Percentiles rank a stretch among this genome's conserved stretches.
phyloP scores from a whole-genome alignment of 1,140 invertebrate species.

The Leptinotarsa lineolata region DNA sequence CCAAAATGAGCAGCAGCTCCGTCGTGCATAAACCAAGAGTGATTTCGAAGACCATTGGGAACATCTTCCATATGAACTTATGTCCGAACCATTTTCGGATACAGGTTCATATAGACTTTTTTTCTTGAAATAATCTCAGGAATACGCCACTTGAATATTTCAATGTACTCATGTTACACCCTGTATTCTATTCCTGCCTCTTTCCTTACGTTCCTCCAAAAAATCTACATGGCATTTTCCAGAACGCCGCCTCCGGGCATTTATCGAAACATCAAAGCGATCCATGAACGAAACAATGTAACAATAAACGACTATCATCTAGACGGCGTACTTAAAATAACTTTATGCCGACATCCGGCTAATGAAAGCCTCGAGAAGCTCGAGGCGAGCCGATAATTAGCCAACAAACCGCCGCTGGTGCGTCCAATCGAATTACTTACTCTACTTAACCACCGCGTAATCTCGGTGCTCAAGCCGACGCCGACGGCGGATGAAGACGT shows the following conservation, averaged over 20 bases:
- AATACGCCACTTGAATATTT: no score
- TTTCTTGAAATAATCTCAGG: no score
- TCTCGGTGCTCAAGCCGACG: constrained; percentile 39
- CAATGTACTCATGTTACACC: no score
- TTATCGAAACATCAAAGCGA: neutral
- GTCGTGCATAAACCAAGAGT: no score
- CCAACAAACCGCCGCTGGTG: constrained; percentile 46
- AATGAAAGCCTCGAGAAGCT: constrained; percentile 47
- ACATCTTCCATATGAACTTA: no score
- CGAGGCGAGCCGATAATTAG: constrained; percentile 49
- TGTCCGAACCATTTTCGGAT: no score
- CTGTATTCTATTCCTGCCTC: no score
- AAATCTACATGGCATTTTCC: no score
- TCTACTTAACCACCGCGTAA: constrained; percentile 43
- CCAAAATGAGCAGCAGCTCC: no score
- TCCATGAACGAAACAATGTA: constrained; percentile 17
- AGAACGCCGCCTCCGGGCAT: neutral
- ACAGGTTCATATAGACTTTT: no score
- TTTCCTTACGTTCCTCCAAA: no score
- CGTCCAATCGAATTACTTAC: constrained; percentile 48
- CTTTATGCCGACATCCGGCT: constrained; percentile 41
- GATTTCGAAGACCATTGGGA: no score
- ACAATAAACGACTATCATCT: constrained; percentile 21
- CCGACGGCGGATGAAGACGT: constrained; percentile 17
- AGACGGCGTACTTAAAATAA: constrained; percentile 19